Evolutionary conservation across 2,888 invertebrate species (phyloP), one percentile per base, ranked within the genome.

Genomic region (Pollenia griseotomentosa): DNA sequence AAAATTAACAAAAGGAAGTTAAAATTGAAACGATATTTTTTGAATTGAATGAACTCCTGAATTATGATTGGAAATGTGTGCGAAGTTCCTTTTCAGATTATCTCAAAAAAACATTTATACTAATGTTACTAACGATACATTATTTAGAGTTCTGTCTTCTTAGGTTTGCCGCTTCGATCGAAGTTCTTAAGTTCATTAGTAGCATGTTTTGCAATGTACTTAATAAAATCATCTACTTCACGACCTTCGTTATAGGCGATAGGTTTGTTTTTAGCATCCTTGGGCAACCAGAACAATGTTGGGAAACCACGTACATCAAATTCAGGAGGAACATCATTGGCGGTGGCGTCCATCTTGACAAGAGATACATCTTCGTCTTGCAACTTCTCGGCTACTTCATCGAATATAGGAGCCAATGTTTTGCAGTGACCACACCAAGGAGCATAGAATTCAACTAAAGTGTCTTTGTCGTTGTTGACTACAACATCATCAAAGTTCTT

Each of bases 341-440:
- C 98, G 12, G 99, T 99, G 14, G 99, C 99, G 94, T 99, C 99
- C 95, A 99, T 97, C 94, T 99, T 99, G 2, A 99, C 97, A 90
- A 99, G 98, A 88, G 96, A 96, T 2, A 99, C 96, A 46, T 97
- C 95, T 94, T 99, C 99, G 89, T 96, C 94, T 90, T 95, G 95
- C 92, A 99, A 93, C 96, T 97, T 97, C 83, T 96, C 96, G 55
- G 97, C 99, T 48, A 99, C 95, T 94, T 99, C 99, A 85, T 99
- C 99, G 94, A 95, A 99, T 78, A 97, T 95, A 23, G 99, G 99
- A 2, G 97, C 95, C 68, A 99, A 95, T 93, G 97, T 97, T 94
- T 99, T 99, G 95, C 99, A 99, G 92, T 99, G 99, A 89, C 99
- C 99, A 93, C 98, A 99, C 99, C 99, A 99, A 1, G 99, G 99